A percentile compares a stretch with the other conserved stretches of the same genome.
Conservation (phyloP, 2,888 invertebrate genomes). For the Metellina segmentata region DNA sequence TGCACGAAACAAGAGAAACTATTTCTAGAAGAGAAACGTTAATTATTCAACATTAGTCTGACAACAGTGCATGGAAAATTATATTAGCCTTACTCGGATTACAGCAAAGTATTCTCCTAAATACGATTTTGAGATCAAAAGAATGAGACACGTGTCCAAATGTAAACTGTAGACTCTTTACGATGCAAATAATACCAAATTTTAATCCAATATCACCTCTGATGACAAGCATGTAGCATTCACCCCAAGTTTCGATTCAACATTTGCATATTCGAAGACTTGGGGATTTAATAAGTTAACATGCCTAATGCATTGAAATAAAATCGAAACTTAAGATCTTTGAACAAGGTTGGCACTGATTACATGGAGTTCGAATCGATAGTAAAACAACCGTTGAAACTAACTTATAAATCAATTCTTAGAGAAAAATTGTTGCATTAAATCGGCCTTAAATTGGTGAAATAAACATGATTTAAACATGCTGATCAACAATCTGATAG, state of each 20-base stretch:
- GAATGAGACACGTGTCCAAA: not conserved
- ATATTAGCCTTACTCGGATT: not conserved
- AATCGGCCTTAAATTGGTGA: no score
- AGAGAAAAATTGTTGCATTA: no score
- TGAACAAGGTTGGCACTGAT: not conserved
- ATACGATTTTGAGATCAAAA: not conserved
- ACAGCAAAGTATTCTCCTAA: not conserved
- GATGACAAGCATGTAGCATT: not conserved
- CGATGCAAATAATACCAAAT: not conserved
- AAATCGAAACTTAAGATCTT: not conserved
- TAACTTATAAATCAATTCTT: not conserved
- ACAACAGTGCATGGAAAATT: not conserved
- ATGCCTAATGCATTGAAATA: not conserved
- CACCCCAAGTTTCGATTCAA: not conserved
- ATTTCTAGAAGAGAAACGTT: not conserved
- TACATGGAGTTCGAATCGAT: not conserved
- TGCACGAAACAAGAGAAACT: not conserved
- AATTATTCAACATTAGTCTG: not conserved
- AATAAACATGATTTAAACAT: no score
- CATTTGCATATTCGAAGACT: not conserved
- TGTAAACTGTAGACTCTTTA: not conserved
- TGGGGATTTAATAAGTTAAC: not conserved
- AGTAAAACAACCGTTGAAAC: not conserved
- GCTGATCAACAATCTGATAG: no score
- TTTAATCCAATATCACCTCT: not conserved